A percentile compares a stretch with the other conserved stretches of the same genome.
These are phyloP conservation scores for Accipiter cooperii DNA, from an alignment of 2,113 vertebrate species.

Conservation along the genomic window DNA sequence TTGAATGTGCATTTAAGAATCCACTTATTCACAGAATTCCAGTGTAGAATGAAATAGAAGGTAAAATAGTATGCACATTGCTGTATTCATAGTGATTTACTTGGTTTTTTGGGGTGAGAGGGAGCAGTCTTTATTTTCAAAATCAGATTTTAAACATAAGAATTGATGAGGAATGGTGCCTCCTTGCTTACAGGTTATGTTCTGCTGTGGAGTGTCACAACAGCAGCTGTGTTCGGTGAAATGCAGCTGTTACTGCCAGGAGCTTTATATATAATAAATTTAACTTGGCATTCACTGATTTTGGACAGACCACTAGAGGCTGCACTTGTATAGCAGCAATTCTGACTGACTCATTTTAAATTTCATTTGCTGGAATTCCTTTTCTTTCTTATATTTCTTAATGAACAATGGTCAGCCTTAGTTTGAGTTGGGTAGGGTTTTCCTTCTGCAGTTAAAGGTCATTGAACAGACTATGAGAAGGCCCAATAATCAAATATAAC, in stretches of 20 bases:
- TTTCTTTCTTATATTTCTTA: background rate
- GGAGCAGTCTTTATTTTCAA: background rate
- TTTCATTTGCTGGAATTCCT: background rate
- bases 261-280: background rate
- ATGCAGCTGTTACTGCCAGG: background rate
- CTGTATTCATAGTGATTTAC: background rate
- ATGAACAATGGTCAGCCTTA: background rate
- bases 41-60: background rate
- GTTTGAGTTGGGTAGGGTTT: background rate
- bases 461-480: background rate
- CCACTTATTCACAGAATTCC: background rate
- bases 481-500: background rate
- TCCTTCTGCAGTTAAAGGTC: background rate
- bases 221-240: background rate
- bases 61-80: background rate
- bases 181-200: background rate
- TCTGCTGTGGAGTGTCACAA: background rate
- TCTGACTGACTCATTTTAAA: background rate
- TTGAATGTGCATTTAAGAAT: background rate
- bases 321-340: conserved; percentile 7
- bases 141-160: background rate
- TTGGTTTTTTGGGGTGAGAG: background rate
- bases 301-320: conserved; percentile 50
- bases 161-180: background rate
- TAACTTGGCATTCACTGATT: background rate